Base-by-base conservation (phyloP, 2,888 invertebrate genomes). In the Allophyes oxyacanthae region DNA sequence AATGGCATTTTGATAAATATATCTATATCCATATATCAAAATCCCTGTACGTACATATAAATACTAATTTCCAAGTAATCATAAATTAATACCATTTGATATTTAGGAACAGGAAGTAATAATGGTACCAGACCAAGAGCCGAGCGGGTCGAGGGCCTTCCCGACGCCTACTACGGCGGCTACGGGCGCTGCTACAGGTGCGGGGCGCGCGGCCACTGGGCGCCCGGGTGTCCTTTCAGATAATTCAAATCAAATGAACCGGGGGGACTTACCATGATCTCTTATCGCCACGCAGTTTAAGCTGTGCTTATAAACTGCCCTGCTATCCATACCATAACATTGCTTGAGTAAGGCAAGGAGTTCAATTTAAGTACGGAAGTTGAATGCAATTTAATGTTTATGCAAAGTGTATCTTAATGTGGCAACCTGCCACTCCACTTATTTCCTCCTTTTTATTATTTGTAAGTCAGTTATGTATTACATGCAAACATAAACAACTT, bases 151-250 rank as follows among this genome's bases (percentile, higher is more conserved):
- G 77, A 82, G 51, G 92, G 93, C 3, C 36, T 78, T 13, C 83
- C 86, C 5, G 91, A 87, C 38, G 79, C 88, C 28, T 95, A 94
- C 85, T 95, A 94, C 87, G 95, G 95, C 64, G 95, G 95, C 65
- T 95, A 95, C 87, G 95, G 95, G 10, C 84, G 89, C 56, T 96
- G 96, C 84, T 95, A 79, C 86, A 81, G 75, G 34, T 96, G 96
- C 85, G 95, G 95, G 52, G 85, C 87, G 38, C 79, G 79, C 56
- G 95, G 94, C 4, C 95, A 94, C 83, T 95, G 95, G 94, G 91
- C 94, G 1, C 87, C 90, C 50, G 91, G 90, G 66, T 92, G 92
- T 78, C 92, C 91, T 54, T 64, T 73, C 79, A 55, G 79, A 64
- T 82, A 75, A 68, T 62, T 26, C 25, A 13, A n/a, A 6, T 8